Evolutionary conservation across 2,888 invertebrate genomes (phyloP).

Genomic region (Plusia festucae): DNA sequence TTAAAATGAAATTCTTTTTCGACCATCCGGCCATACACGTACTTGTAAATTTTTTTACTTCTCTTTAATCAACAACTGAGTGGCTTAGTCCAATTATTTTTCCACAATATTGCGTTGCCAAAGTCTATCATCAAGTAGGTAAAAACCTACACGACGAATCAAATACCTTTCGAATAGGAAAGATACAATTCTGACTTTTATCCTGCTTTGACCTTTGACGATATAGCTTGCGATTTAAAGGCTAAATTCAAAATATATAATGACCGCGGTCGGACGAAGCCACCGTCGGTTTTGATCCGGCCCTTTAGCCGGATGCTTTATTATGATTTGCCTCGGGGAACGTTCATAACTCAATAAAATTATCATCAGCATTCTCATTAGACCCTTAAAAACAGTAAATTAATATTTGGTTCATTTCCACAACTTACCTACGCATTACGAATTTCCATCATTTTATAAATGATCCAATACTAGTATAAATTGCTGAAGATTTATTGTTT

Average conservation of each 20-base stretch:
- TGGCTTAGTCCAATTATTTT: background rate
- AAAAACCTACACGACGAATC: background rate
- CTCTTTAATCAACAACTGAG: background rate
- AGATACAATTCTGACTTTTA: background rate
- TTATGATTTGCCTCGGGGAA: constrained; percentile 1
- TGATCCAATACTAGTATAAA: too few species aligned
- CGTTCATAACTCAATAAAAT: constrained; percentile 4
- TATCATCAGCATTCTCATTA: background rate
- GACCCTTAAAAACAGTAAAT: background rate
- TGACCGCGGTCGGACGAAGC: background rate
- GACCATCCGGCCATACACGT: background rate
- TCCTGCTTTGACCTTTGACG: background rate
- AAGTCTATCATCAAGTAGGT: background rate
- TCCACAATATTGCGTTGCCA: background rate
- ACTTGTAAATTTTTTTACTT: background rate
- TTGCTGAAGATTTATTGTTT: too few species aligned
- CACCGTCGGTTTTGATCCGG: background rate
- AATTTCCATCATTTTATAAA: too few species aligned
- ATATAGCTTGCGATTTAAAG: background rate
- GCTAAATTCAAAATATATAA: background rate
- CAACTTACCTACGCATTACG: too few species aligned
- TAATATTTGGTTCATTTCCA: background rate
- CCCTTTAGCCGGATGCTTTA: background rate
- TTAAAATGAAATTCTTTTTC: constrained; percentile 6
- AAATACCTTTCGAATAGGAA: too few species aligned